Percentiles rank a stretch among this genome's conserved stretches.
Evolutionary conservation across 2,113 vertebrate species (phyloP).

Genomic region (Delphinus delphis): DNA sequence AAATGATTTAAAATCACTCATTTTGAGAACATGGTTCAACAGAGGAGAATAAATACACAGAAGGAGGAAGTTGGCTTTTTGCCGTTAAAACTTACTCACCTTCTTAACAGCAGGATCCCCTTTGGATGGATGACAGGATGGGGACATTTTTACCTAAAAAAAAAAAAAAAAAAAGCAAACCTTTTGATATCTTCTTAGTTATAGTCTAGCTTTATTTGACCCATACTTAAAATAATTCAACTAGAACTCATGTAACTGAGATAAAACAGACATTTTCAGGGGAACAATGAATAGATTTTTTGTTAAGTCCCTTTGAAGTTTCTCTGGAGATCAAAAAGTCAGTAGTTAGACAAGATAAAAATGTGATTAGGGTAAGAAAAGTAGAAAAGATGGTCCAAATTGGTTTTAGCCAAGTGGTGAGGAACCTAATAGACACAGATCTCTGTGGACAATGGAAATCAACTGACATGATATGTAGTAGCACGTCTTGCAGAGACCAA

Average conservation of each 20-base stretch:
- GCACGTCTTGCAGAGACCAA: not conserved
- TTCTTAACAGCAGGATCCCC: slow-evolving; percentile 81
- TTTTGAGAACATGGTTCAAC: not conserved
- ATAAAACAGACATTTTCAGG: slow-evolving; percentile 41
- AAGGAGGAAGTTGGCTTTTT: not conserved
- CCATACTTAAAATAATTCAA: slow-evolving; percentile 48
- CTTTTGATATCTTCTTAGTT: slow-evolving; percentile 9
- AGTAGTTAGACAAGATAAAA: slow-evolving; percentile 35
- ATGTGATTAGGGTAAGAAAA: slow-evolving; percentile 19
- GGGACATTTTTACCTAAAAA: slow-evolving; percentile 83
- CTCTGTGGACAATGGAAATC: not conserved
- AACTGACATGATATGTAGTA: not conserved
- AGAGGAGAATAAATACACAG: not conserved
- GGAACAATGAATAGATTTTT: not conserved
- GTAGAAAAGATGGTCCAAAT: not conserved
- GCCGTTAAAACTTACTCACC: slow-evolving; percentile 74
- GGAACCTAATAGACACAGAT: not conserved
- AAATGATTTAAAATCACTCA: not conserved
- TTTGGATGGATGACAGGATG: slow-evolving; percentile 76
- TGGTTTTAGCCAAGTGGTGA: slow-evolving; percentile 15
- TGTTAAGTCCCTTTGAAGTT: not conserved
- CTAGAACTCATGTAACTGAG: not conserved
- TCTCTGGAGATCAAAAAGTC: slow-evolving; percentile 30
- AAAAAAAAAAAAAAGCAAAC: slow-evolving; percentile 16
- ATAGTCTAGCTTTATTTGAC: slow-evolving; percentile 47